Percentiles rank a stretch among this genome's conserved stretches.
phyloP scores from a whole-genome alignment of 2,113 vertebrate genomes.

The Sterrhoptilus dennistouni region DNA sequence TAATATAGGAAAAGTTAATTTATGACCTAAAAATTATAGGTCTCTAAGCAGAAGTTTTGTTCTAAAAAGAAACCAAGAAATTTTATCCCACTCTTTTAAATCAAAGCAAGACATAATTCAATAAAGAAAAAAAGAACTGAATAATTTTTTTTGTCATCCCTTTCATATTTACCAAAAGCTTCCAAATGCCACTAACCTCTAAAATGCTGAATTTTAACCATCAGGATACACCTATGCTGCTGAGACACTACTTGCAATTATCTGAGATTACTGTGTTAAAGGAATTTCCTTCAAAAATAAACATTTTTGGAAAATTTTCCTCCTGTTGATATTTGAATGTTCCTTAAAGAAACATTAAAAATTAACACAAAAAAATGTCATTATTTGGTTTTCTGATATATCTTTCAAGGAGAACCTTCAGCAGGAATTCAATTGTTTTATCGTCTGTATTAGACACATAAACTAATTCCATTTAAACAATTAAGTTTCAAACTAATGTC shows the following conservation, averaged over 20 bases:
- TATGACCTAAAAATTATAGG: neutral
- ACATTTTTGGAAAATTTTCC: neutral
- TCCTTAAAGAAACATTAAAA: neutral
- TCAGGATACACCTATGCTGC: neutral
- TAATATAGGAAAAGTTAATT: neutral
- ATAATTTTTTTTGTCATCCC: neutral
- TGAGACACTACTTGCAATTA: neutral
- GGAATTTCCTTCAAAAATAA: neutral
- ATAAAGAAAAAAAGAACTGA: neutral
- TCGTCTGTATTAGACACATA: neutral
- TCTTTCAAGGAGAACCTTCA: neutral
- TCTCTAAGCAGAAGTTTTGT: neutral
- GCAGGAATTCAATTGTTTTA: neutral
- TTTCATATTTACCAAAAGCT: neutral
- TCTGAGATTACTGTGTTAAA: neutral
- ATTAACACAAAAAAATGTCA: accelerated
- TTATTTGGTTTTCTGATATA: neutral
- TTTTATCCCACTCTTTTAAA: neutral
- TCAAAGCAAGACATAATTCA: neutral
- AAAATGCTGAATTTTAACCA: neutral
- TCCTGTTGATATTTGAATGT: neutral
- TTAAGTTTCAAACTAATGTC: neutral
- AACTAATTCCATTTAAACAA: neutral
- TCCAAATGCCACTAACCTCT: neutral
- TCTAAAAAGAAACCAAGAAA: neutral